Evolutionary conservation across 2,113 vertebrate genomes (phyloP), one percentile per base, ranked within the genome.

Genomic region (Tichodroma muraria): DNA sequence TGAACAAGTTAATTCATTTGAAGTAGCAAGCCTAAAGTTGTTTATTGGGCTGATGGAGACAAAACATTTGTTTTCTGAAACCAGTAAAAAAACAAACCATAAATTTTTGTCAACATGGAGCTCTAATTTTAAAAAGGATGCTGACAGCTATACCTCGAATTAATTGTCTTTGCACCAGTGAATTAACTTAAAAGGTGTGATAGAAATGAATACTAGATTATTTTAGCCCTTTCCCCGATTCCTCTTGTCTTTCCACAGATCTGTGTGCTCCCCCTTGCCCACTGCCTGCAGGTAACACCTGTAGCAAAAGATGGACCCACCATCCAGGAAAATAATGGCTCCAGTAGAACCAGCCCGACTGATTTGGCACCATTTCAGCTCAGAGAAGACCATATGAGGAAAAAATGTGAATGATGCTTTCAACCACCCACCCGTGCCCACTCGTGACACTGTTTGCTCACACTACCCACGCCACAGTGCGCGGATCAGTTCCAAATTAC

Each of bases 391-490:
- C 90, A 95, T 80, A 78, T 25, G 88, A 95, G 96, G 71, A 68
- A 91, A 92, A 92, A 87, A 92, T 52, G 78, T 90, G 89, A 94
- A 88, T 90, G 83, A 88, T 35, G 2, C 54, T 94, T 95, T 83
- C 95, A 96, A n/a, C 85, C 93, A 85, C 91, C 91, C 85, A 95
- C 94, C 68, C 3, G 1, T 92, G 90, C 88, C 90, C 82, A 88
- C 85, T 96, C 25, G 60, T 93, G 90, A 88, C 95, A 92, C 88
- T 93, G 88, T 93, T 93, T 95, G 88, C 94, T 95, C 85, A 91
- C 94, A 93, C 88, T 83, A 86, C 93, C 91, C 85, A 94, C 91
- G 27, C 49, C 0, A 1, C 73, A 45, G 60, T 8, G 80, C 13
- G 20, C 19, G 2, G 77, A 69, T 69, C 6, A 6, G 37, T 78